Evolutionary conservation across 2,113 vertebrate species (phyloP).

Genomic region (Crocuta crocuta): DNA sequence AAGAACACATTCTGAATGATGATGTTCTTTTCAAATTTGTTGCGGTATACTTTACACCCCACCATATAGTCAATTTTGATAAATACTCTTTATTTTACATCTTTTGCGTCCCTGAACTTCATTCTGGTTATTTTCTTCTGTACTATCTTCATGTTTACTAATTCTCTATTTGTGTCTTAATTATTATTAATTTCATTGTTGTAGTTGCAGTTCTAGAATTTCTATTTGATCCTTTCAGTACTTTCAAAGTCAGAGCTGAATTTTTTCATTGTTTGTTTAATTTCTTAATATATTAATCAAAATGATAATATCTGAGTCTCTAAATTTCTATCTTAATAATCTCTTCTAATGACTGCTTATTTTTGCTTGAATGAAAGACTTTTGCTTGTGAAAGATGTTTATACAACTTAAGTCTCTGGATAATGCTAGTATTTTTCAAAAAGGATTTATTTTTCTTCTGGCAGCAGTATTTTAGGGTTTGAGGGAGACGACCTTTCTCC

Average conservation of each 20-base stretch:
- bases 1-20: not conserved
- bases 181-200: not conserved
- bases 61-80: not conserved
- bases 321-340: not conserved
- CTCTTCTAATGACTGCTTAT: not conserved
- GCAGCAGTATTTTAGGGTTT: not conserved
- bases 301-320: not conserved
- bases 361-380: not conserved
- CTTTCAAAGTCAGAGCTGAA: not conserved
- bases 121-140: not conserved
- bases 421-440: not conserved
- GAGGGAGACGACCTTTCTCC: not conserved
- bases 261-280: not conserved
- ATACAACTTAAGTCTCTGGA: not conserved
- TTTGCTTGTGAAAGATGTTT: not conserved
- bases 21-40: not conserved
- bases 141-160: not conserved
- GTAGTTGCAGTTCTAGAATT: not conserved
- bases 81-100: not conserved
- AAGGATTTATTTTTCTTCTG: not conserved
- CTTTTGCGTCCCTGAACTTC: not conserved
- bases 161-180: not conserved
- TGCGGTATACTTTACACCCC: not conserved
- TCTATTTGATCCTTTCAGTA: not conserved
- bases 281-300: not conserved